These are phyloP conservation scores for Andrena chrysosceles DNA, from an alignment of 2,888 invertebrate species.

Conservation along the genomic window DNA sequence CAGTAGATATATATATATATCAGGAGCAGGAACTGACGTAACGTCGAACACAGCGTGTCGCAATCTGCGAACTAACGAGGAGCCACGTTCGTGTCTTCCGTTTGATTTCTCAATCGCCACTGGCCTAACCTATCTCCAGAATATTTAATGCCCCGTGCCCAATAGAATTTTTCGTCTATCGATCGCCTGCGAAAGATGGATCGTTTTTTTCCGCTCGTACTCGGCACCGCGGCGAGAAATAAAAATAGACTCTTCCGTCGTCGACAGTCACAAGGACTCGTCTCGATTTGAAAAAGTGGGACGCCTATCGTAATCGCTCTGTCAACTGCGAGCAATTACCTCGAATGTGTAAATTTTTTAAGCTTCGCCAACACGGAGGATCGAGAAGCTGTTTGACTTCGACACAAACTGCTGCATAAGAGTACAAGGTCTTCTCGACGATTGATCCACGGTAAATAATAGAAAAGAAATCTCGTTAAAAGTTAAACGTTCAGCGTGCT, in stretches of 20 bases:
- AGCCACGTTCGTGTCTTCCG: slow-evolving; percentile 64
- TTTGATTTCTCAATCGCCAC: slow-evolving; percentile 66
- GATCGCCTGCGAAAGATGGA: neutral
- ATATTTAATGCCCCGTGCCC: slow-evolving; percentile 54
- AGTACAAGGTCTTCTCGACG: neutral
- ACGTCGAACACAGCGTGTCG: slow-evolving; percentile 39
- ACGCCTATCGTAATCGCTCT: slow-evolving; percentile 20
- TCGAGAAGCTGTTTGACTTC: neutral
- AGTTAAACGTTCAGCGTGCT: no score
- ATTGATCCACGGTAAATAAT: neutral
- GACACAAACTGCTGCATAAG: neutral
- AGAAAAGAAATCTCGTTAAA: no score
- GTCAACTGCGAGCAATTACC: slow-evolving; percentile 28
- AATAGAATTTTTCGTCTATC: neutral
- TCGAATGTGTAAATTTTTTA: slow-evolving; percentile 20
- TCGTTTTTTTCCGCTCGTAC: neutral
- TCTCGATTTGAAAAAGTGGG: slow-evolving; percentile 24
- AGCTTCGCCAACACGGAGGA: neutral
- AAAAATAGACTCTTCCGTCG: neutral
- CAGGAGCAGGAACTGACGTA: slow-evolving; percentile 42
- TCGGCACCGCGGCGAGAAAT: neutral
- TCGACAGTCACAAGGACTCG: slow-evolving; percentile 4
- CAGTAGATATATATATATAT: neutral
- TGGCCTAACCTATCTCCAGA: slow-evolving; percentile 49
- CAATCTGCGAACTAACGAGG: slow-evolving; percentile 57